Percentiles rank a stretch among this genome's conserved stretches.
phyloP scores from a whole-genome alignment of 2,797 vertebrate species.

The Allobates femoralis region DNA sequence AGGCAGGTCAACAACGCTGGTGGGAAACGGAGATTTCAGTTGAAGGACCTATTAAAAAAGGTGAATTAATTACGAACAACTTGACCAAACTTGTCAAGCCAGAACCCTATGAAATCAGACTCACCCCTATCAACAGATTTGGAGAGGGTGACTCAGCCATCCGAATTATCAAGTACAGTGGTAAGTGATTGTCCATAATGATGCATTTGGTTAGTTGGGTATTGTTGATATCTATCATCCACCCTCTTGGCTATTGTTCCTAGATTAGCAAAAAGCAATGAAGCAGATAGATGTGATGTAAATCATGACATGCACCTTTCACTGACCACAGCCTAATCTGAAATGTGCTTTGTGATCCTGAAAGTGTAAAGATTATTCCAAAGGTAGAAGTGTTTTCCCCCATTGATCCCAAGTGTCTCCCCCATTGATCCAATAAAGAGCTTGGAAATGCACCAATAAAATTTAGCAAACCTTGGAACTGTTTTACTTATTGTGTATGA shows the following conservation, averaged over 20 bases:
- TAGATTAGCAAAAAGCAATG: neutral
- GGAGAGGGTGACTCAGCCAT: conserved; percentile 95
- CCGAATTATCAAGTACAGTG: conserved; percentile 93
- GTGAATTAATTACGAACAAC: conserved; percentile 96
- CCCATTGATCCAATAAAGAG: too few species aligned
- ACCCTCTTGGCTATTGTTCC: neutral
- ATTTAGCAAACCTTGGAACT: too few species aligned
- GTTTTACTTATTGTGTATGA: too few species aligned
- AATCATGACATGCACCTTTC: neutral
- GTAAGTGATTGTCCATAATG: conserved; percentile 74
- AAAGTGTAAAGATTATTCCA: neutral
- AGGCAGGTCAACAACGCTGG: conserved; percentile 96
- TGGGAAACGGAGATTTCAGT: conserved; percentile 97
- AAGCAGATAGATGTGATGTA: neutral
- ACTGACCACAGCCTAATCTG: too few species aligned
- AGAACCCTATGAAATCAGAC: conserved; percentile 92
- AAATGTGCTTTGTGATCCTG: neutral
- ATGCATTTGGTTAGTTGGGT: neutral
- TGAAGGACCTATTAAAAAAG: conserved; percentile 89
- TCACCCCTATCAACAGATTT: conserved; percentile 94
- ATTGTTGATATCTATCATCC: neutral
- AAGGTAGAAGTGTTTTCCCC: too few species aligned
- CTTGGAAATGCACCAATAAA: too few species aligned
- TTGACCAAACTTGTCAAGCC: conserved; percentile 95
- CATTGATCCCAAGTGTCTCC: too few species aligned